A percentile compares a stretch with the other conserved stretches of the same genome.
These are phyloP conservation scores for Psittacula echo DNA, from an alignment of 2,797 vertebrate species.

Conservation along the genomic window DNA sequence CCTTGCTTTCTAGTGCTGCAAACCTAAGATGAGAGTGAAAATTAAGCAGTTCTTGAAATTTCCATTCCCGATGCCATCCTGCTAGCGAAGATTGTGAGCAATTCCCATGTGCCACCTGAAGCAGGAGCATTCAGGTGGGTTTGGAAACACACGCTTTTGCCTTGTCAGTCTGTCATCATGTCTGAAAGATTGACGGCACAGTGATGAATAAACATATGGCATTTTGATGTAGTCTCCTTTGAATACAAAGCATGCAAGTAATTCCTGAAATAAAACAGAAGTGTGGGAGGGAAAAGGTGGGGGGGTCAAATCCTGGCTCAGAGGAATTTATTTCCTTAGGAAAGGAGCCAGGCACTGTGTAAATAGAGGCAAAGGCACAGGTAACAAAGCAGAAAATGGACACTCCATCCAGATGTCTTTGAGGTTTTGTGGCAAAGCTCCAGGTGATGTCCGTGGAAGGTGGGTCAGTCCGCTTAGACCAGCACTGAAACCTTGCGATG, in stretches of 20 bases:
- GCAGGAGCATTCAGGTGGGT: not conserved
- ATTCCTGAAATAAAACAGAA: not conserved
- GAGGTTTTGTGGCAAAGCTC: not conserved
- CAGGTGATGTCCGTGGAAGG: not conserved
- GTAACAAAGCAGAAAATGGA: not conserved
- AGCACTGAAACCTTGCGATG: not conserved
- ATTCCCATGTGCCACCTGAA: not conserved
- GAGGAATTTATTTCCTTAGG: not conserved
- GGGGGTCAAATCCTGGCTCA: not conserved
- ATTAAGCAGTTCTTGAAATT: not conserved
- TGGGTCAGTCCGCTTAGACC: not conserved
- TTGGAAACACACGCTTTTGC: not conserved
- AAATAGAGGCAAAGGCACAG: not conserved
- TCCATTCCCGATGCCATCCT: not conserved
- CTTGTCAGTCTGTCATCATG: not conserved
- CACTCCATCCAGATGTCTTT: not conserved
- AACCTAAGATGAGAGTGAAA: not conserved
- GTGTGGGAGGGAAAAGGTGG: not conserved
- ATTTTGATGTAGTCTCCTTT: not conserved
- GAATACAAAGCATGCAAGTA: not conserved
- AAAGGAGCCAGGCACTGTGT: not conserved
- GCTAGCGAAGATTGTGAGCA: not conserved
- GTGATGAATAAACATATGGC: slow-evolving; percentile 13
- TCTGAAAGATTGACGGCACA: not conserved
- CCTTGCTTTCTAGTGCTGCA: not conserved